Percentiles rank a stretch among this genome's conserved stretches.
Conservation (phyloP, 2,888 invertebrate genomes). For the Argyresthia albistria region DNA sequence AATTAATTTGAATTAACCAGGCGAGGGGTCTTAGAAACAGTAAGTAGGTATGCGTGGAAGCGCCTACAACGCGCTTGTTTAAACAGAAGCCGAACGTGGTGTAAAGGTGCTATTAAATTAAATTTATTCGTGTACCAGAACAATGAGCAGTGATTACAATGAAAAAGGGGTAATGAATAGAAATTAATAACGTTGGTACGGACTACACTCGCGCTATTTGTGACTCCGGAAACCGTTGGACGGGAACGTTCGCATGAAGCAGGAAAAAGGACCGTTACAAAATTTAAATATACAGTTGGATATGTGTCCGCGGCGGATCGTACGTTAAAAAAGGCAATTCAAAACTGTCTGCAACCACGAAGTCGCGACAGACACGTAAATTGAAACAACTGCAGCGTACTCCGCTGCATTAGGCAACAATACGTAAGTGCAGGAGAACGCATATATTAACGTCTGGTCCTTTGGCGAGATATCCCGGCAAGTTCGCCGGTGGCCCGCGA, state of each 20-base stretch:
- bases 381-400: conserved; percentile 44
- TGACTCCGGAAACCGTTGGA: no score
- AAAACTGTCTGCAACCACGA: not conserved
- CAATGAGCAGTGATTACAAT: no score
- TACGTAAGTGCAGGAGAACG: conserved; percentile 60
- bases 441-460: conserved; percentile 71
- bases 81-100: conserved; percentile 15
- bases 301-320: no score
- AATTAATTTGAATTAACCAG: conserved; percentile 64
- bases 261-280: no score
- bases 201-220: no score
- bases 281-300: no score
- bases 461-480: conserved; percentile 61
- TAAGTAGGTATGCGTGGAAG: conserved; percentile 4
- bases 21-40: conserved; percentile 10
- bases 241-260: no score
- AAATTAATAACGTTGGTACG: no score
- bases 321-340: conserved; percentile 14
- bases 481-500: conserved; percentile 49
- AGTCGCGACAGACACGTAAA: conserved; percentile 26
- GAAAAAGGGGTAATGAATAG: no score
- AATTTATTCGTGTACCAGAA: no score
- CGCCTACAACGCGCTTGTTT: conserved; percentile 13
- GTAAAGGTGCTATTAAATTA: no score
- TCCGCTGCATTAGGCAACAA: conserved; percentile 59